phyloP scores from a whole-genome alignment of 2,113 vertebrate genomes.

The Nasalis larvatus region DNA sequence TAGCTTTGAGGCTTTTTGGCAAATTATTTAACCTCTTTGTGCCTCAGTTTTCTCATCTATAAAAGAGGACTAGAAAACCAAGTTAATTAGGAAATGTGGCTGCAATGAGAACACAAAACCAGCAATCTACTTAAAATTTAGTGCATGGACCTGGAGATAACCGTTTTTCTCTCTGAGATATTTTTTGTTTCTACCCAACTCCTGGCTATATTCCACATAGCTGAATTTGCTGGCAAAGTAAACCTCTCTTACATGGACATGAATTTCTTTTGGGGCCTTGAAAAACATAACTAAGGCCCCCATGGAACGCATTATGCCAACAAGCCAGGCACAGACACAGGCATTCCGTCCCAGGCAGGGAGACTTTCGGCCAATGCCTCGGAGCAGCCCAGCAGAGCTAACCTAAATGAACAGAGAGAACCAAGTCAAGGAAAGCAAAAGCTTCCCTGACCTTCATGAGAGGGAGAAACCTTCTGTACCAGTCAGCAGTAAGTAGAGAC shows the following conservation, averaged over 20 bases:
- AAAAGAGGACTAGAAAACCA: not conserved
- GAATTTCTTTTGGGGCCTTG: not conserved
- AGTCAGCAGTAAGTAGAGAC: not conserved
- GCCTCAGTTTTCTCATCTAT: not conserved
- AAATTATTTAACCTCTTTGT: not conserved
- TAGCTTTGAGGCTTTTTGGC: not conserved
- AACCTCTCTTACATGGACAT: not conserved
- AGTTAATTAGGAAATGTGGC: not conserved
- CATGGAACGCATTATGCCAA: not conserved
- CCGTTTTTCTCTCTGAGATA: not conserved
- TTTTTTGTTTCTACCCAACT: not conserved
- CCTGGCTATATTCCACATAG: not conserved
- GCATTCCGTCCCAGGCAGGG: not conserved
- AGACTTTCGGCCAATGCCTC: not conserved
- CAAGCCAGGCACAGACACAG: not conserved
- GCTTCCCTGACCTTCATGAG: not conserved
- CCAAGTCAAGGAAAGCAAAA: not conserved
- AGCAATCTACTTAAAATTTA: not conserved
- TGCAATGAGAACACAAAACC: not conserved
- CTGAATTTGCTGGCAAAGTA: not conserved
- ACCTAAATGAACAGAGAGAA: not conserved
- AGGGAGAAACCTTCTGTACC: too few species aligned
- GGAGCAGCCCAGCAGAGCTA: not conserved
- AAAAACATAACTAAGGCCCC: not conserved
- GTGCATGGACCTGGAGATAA: not conserved